Conservation (phyloP, 1,140 invertebrate genomes). For the Ostrea edulis region DNA sequence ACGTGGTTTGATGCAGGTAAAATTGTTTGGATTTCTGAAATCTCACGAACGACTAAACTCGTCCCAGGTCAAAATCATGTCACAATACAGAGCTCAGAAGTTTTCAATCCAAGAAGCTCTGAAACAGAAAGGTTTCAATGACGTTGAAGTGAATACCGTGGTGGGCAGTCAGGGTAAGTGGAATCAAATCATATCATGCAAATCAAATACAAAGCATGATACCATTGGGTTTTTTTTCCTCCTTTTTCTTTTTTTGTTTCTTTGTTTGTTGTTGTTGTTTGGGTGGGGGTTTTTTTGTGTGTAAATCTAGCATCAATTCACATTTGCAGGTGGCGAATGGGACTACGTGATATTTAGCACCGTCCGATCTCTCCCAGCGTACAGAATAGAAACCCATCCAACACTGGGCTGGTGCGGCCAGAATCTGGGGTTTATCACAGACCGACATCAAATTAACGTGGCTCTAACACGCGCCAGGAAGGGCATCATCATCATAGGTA, state of each 20-base stretch:
- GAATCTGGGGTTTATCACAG: slow-evolving; percentile 73
- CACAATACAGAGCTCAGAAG: slow-evolving; percentile 62
- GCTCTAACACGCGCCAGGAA: slow-evolving; percentile 72
- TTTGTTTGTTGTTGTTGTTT: too few species aligned
- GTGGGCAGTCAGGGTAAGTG: slow-evolving; percentile 62
- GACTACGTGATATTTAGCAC: slow-evolving; percentile 74
- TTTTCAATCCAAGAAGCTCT: slow-evolving; percentile 45
- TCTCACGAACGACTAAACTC: slow-evolving; percentile 8
- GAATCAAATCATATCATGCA: too few species aligned
- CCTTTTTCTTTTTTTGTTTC: too few species aligned
- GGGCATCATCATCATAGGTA: slow-evolving; percentile 75
- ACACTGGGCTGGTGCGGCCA: slow-evolving; percentile 69
- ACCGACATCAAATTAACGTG: slow-evolving; percentile 75
- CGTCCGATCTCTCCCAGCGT: slow-evolving; percentile 67
- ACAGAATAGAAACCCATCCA: slow-evolving; percentile 68
- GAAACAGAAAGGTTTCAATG: not conserved
- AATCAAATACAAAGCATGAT: too few species aligned
- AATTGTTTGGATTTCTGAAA: slow-evolving; percentile 56
- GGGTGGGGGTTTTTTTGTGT: too few species aligned
- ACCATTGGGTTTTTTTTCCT: too few species aligned
- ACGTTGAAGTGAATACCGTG: slow-evolving; percentile 53
- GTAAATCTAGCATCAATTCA: too few species aligned
- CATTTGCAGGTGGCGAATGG: slow-evolving; percentile 68
- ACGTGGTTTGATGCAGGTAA: slow-evolving; percentile 45
- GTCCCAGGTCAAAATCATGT: slow-evolving; percentile 53